Conservation (phyloP, 2,797 vertebrate genomes). For the Botia kubotai region DNA sequence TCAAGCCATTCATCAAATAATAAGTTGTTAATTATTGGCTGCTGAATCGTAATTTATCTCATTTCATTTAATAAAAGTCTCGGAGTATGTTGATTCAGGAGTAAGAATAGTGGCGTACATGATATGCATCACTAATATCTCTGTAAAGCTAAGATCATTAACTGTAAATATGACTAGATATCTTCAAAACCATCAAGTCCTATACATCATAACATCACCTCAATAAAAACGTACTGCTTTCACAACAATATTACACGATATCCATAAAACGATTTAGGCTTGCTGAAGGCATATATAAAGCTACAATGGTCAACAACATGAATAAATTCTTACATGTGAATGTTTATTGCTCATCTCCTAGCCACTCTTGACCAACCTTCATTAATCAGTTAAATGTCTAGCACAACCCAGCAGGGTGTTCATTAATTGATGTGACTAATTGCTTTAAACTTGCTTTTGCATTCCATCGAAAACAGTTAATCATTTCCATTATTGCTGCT, state of each 20-base stretch:
- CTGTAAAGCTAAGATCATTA: not conserved
- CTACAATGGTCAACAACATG: not conserved
- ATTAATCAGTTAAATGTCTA: not conserved
- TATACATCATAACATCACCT: not conserved
- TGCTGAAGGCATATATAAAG: not conserved
- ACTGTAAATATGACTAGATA: not conserved
- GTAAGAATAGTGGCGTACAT: not conserved
- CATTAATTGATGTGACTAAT: not conserved
- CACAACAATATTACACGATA: not conserved
- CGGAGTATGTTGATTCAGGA: not conserved
- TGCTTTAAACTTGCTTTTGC: not conserved
- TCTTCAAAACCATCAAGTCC: not conserved
- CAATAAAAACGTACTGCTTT: not conserved
- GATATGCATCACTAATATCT: not conserved
- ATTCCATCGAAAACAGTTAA: not conserved
- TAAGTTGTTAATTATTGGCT: not conserved
- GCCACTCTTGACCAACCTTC: not conserved
- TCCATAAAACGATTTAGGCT: not conserved
- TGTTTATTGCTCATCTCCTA: not conserved
- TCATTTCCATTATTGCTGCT: not conserved
- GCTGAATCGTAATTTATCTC: not conserved
- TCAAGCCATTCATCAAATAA: too few relatives aligned
- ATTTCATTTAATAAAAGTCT: not conserved
- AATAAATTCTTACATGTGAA: not conserved
- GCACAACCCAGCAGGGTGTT: not conserved